These are phyloP conservation scores for Amazona guildingii DNA, from an alignment of 2,113 vertebrate genomes.

Conservation along the genomic window DNA sequence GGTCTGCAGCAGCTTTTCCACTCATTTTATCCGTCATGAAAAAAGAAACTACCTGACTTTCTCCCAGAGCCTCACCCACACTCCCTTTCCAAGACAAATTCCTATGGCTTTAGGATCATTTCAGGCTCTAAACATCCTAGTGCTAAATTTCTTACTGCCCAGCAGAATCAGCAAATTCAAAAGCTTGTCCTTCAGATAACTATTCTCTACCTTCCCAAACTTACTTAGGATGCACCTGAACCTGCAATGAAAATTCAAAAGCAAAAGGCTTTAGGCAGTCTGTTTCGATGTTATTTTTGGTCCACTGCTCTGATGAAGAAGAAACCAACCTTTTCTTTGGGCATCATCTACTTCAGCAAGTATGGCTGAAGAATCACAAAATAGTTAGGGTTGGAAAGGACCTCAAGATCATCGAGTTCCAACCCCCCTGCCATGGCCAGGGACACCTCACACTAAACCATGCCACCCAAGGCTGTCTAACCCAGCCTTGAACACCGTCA, in stretches of 20 bases:
- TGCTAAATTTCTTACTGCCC: neutral
- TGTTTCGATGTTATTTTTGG: neutral
- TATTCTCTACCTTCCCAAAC: neutral
- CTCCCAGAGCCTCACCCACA: neutral
- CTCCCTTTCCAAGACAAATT: neutral
- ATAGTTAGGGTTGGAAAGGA: no score
- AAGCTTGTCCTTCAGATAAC: neutral
- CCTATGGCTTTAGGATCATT: neutral
- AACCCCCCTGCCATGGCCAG: no score
- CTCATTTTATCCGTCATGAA: neutral
- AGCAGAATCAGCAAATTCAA: neutral
- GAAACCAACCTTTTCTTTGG: neutral
- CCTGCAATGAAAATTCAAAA: neutral
- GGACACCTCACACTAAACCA: no score
- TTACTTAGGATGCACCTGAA: neutral
- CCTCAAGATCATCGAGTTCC: no score
- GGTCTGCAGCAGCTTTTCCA: neutral
- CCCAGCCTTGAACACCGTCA: no score
- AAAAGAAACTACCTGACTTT: neutral
- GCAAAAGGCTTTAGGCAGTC: neutral
- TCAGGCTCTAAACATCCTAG: neutral
- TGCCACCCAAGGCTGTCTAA: no score
- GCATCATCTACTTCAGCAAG: neutral
- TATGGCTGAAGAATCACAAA: neutral
- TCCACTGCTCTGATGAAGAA: neutral